phyloP scores from a whole-genome alignment of 2,797 vertebrate genomes.

The Danionella dracula region DNA sequence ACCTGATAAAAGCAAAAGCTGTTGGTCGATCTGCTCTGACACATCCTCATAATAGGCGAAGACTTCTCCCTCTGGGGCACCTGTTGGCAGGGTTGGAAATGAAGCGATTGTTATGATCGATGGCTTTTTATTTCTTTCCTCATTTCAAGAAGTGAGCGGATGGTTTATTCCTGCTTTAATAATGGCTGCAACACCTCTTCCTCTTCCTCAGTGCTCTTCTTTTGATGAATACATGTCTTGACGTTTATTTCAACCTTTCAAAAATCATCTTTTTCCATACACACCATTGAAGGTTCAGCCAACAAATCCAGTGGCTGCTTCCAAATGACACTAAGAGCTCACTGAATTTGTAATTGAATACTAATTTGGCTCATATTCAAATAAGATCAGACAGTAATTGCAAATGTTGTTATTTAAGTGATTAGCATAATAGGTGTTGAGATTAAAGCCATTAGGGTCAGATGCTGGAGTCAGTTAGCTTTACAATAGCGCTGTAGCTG shows the following conservation, averaged over 20 bases:
- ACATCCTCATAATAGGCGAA: slow-evolving; percentile 26
- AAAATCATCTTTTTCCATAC: slow-evolving; percentile 6
- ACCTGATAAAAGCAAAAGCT: not conserved
- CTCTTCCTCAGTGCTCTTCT: not conserved
- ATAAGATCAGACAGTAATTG: slow-evolving; percentile 23
- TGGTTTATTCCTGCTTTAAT: slow-evolving; percentile 18
- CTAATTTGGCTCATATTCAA: slow-evolving; percentile 26
- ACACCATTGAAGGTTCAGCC: not conserved
- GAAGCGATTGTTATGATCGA: slow-evolving; percentile 19
- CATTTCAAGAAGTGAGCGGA: slow-evolving; percentile 12
- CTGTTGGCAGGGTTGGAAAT: slow-evolving; percentile 21
- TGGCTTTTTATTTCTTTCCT: slow-evolving; percentile 15
- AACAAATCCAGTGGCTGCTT: not conserved
- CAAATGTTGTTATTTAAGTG: slow-evolving; percentile 17
- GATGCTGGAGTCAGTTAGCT: not conserved
- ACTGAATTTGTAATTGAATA: slow-evolving; percentile 21
- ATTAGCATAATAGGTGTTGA: not conserved
- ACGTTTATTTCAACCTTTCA: slow-evolving; percentile 17
- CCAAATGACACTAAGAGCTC: slow-evolving; percentile 3
- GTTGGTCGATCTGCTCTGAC: slow-evolving; percentile 12
- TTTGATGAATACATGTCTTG: slow-evolving; percentile 20
- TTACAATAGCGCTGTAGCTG: slow-evolving; percentile 13
- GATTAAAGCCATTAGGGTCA: slow-evolving; percentile 16
- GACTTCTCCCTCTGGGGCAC: slow-evolving; percentile 16
- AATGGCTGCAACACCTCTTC: not conserved